These are phyloP conservation scores for Ceyx margarethae DNA, from an alignment of 2,113 vertebrate genomes.

Conservation along the genomic window DNA sequence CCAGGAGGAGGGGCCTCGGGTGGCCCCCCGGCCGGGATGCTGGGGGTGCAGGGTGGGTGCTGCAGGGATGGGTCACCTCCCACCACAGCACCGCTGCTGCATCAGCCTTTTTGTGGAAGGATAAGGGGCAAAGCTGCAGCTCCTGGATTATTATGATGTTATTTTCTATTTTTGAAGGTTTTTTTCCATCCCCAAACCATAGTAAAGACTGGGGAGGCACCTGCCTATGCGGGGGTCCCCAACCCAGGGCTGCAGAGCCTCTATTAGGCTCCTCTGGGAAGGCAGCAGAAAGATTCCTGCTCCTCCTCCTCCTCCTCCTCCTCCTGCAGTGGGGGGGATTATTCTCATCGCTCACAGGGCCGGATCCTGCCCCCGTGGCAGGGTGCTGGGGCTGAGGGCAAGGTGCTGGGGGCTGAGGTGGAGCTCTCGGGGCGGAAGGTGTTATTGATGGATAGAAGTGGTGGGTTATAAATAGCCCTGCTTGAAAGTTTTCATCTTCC, in stretches of 20 bases:
- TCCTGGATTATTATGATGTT: fast-evolving
- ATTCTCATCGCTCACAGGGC: not conserved
- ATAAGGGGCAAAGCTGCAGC: not conserved
- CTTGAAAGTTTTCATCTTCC: not conserved
- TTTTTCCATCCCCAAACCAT: not conserved
- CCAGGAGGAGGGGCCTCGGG: not conserved
- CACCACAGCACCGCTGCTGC: not conserved
- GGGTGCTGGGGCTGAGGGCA: not conserved
- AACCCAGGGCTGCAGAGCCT: not conserved
- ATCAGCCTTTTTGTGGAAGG: not conserved
- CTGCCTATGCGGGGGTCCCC: not conserved
- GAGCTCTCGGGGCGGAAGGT: not conserved
- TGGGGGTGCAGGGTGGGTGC: not conserved
- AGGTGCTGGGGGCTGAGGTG: not conserved
- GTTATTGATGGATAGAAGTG: not conserved
- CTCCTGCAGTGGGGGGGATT: not conserved
- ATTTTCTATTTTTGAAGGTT: not conserved
- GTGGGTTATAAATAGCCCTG: not conserved
- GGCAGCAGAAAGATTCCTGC: not conserved
- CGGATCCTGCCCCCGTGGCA: not conserved
- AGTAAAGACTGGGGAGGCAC: not conserved
- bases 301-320: not conserved
- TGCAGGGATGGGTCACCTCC: not conserved
- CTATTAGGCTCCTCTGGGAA: not conserved
- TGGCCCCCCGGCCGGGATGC: not conserved